Base-by-base conservation (phyloP, 2,888 invertebrate genomes). In the Notocelia uddmanniana region DNA sequence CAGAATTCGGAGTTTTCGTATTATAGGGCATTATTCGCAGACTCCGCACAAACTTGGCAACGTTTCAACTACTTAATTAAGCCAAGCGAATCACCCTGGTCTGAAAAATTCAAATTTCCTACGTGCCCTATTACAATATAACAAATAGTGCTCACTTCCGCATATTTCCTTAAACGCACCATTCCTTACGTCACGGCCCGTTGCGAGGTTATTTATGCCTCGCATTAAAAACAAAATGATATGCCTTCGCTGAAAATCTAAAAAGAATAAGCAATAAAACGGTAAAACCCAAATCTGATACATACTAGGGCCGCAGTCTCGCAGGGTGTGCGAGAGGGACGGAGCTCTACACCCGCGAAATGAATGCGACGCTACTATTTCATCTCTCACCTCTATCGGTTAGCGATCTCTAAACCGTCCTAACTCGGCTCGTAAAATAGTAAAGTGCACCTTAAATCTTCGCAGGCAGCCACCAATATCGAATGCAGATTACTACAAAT, bases 261-360 rank as follows among this genome's bases (percentile, higher is more conserved):
- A 93, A 93, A 93, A 93, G 92, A 93, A 93, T 93, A 93, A 92
- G 93, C 93, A 93, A 93, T 93, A 93, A 93, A 93, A 93, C 92
- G 92, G 93, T 93, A 93, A 93, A 93, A 91, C 92, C 92, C 92
- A 92, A 93, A 93, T 93, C 93, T 92, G 93, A 93, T 93, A 93
- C 93, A 93, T 91, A 89, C 91, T 91, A 91, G 90, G 89, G 89
- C 86, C 88, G 81, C 88, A 89, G 89, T 85, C 87, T 89, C 89
- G 88, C 90, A 83, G 89, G 87, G 89, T 82, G 92, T 87, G 90
- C 80, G 90, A 93, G 81, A 74, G 85, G 84, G 93, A 93, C 83
- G 79, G 84, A 79, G 85, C 85, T 87, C 92, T 89, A 91, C 89
- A 88, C 87, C 86, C 83, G 78, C 90, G 86, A 91, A 92, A 93